Percentiles rank a stretch among this genome's conserved stretches.
Evolutionary conservation across 2,113 vertebrate genomes (phyloP).

Genomic region (Dicaeum eximium): DNA sequence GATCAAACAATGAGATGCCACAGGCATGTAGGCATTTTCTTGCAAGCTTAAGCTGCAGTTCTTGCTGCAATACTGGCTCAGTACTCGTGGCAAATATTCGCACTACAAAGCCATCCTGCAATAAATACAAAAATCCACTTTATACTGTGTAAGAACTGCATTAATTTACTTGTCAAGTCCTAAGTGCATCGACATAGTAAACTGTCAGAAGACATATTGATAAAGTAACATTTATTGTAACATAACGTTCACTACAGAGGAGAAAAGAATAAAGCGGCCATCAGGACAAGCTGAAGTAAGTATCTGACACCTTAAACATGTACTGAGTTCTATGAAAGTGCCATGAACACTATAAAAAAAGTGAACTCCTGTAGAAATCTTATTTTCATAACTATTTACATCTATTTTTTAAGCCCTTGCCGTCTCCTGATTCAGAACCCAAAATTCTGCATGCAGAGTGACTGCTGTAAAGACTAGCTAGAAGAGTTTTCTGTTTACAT

Average conservation of each 20-base stretch:
- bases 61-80: constrained; percentile 95
- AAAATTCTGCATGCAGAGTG: background rate
- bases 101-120: constrained; percentile 97
- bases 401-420: background rate
- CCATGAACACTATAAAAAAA: background rate
- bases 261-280: background rate
- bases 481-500: background rate
- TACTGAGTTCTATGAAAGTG: background rate
- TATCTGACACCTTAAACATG: background rate
- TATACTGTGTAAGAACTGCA: background rate
- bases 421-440: background rate
- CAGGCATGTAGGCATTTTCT: constrained; percentile 98
- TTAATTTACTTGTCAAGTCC: background rate
- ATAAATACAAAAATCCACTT: constrained; percentile 26
- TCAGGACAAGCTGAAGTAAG: background rate
- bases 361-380: background rate
- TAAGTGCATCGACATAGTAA: background rate
- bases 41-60: constrained; percentile 96
- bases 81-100: constrained; percentile 95
- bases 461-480: background rate
- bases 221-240: background rate
- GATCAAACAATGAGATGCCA: constrained; percentile 95
- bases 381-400: background rate
- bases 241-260: background rate
- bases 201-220: background rate